A percentile compares a stretch with the other conserved stretches of the same genome.
Conservation (phyloP, 2,888 invertebrate genomes). For the Andrena praecox region DNA sequence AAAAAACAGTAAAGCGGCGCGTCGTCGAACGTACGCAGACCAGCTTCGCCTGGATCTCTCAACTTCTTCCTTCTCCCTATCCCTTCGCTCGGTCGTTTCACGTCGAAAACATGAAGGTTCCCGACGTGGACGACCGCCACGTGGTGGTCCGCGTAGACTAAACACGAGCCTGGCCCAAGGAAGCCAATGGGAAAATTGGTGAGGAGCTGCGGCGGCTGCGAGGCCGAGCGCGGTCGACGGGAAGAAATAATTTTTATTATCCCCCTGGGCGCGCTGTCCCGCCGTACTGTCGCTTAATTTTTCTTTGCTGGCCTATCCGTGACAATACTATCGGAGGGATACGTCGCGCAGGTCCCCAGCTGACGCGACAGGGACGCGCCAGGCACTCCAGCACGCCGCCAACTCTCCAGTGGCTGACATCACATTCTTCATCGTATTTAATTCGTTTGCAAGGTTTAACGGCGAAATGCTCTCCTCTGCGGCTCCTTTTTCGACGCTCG, state of each 20-base stretch:
- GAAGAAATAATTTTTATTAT: too few relatives aligned
- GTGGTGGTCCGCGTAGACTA: conserved; percentile 61
- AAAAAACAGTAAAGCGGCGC: neutral
- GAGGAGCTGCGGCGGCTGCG: neutral
- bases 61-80: neutral
- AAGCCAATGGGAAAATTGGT: conserved; percentile 42
- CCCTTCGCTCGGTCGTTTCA: neutral
- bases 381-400: neutral
- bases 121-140: conserved; percentile 62
- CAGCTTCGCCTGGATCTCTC: conserved; percentile 18
- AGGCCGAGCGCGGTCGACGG: neutral
- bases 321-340: neutral
- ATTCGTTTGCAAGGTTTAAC: conserved; percentile 9
- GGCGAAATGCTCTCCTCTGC: conserved; percentile 1
- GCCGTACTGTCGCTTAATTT: too few relatives aligned
- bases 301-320: neutral
- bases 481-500: neutral
- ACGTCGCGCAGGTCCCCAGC: neutral
- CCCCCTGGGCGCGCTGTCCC: too few relatives aligned
- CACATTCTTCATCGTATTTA: neutral
- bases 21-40: conserved; percentile 22
- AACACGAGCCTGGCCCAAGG: conserved; percentile 50
- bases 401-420: neutral
- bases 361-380: neutral
- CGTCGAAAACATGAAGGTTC: conserved; percentile 30